phyloP scores from a whole-genome alignment of 2,113 vertebrate genomes.

The Pagrus major region DNA sequence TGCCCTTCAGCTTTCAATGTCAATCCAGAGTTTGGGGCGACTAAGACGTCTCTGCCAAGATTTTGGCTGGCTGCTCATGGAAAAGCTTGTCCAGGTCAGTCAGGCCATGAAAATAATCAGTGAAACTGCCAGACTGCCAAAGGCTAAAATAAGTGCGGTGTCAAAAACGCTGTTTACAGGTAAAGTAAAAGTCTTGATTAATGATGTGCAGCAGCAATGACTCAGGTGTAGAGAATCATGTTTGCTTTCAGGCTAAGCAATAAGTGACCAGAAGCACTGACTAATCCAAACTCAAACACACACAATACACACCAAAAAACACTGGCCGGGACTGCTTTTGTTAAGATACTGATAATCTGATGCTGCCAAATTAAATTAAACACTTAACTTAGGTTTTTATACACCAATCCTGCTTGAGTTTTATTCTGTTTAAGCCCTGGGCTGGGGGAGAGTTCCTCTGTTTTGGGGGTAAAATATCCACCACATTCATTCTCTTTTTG shows the following conservation, averaged over 20 bases:
- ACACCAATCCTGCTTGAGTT: background rate
- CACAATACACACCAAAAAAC: conserved; percentile 17
- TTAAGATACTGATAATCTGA: conserved; percentile 9
- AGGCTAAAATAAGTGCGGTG: conserved; percentile 21
- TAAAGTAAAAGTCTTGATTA: background rate
- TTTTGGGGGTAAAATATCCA: conserved; percentile 1
- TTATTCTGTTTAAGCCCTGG: conserved; percentile 3
- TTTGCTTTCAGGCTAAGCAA: conserved; percentile 6
- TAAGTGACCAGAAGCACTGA: conserved; percentile 7
- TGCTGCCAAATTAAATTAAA: conserved; percentile 42
- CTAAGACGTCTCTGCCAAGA: background rate
- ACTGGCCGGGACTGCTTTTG: conserved; percentile 14
- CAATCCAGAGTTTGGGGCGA: background rate
- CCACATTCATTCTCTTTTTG: conserved; percentile 13
- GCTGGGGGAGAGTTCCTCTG: conserved; percentile 1
- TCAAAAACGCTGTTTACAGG: conserved; percentile 10
- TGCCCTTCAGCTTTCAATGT: conserved; percentile 3
- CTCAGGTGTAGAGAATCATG: conserved; percentile 9
- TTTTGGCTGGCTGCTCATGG: background rate
- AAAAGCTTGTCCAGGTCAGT: background rate
- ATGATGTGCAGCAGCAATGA: conserved; percentile 4
- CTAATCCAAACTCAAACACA: conserved; percentile 10
- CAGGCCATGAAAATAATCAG: conserved; percentile 8
- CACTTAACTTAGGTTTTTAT: conserved; percentile 18
- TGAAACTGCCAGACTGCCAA: conserved; percentile 18